Evolutionary conservation across 1,140 invertebrate genomes (phyloP).

Genomic region (Lutraria rhynchaena): DNA sequence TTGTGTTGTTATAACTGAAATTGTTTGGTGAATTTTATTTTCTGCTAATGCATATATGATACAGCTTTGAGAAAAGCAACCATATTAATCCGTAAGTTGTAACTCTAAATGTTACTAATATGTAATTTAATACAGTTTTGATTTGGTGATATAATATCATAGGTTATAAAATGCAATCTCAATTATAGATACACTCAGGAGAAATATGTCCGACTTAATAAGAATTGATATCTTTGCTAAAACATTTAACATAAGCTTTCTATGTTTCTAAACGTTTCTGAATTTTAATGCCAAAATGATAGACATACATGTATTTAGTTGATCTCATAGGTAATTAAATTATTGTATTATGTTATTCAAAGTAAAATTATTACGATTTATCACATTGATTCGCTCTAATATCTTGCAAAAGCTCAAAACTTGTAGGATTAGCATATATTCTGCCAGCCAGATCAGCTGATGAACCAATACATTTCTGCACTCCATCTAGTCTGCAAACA

Average conservation of each 20-base stretch:
- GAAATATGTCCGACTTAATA: neutral
- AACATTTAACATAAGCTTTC: neutral
- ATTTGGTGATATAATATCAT: too few relatives aligned
- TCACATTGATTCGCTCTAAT: conserved; percentile 34
- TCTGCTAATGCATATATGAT: too few relatives aligned
- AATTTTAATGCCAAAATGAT: neutral
- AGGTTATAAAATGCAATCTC: too few relatives aligned
- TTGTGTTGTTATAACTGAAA: too few relatives aligned
- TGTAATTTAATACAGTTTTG: too few relatives aligned
- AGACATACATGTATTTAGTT: neutral
- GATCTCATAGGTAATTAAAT: neutral
- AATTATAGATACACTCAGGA: neutral
- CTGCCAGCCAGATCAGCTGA: neutral
- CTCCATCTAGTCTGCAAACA: too few relatives aligned
- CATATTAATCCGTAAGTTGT: too few relatives aligned
- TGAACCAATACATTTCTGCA: too few relatives aligned
- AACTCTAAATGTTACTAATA: too few relatives aligned
- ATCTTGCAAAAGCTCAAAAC: neutral
- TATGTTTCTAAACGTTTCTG: neutral
- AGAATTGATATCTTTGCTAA: too few relatives aligned
- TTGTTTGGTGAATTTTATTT: too few relatives aligned
- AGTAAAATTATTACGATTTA: conserved; percentile 11
- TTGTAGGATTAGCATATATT: conserved; percentile 37
- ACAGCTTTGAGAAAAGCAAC: too few relatives aligned
- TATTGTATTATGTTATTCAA: neutral